phyloP scores from a whole-genome alignment of 2,888 invertebrate species.

The Oligia fasciuncula region DNA sequence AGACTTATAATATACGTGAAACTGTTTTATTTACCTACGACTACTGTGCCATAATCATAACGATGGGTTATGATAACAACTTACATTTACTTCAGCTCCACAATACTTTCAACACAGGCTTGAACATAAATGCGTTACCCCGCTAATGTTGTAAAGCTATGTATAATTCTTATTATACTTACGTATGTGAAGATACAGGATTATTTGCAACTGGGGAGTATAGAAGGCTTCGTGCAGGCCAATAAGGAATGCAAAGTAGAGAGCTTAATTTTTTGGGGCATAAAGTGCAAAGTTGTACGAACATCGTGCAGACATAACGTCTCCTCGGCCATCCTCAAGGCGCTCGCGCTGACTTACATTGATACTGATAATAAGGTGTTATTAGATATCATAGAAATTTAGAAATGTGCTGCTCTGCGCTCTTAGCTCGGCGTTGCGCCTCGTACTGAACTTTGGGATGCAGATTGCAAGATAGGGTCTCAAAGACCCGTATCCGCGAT shows the following conservation, averaged over 20 bases:
- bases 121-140: background rate
- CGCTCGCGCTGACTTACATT: background rate
- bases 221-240: background rate
- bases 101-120: background rate
- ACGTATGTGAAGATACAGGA: background rate
- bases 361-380: background rate
- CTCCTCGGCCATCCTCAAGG: too few species aligned
- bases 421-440: background rate
- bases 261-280: background rate
- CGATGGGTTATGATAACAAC: background rate
- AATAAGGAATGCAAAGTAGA: background rate
- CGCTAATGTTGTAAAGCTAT: background rate
- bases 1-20: background rate
- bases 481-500: background rate
- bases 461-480: too few species aligned
- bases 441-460: background rate
- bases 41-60: conserved; percentile 51
- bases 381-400: background rate
- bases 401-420: background rate
- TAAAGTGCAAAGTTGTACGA: background rate
- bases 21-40: conserved; percentile 5
- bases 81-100: background rate
- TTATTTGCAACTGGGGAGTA: background rate
- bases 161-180: background rate
- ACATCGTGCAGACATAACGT: background rate